A percentile compares a stretch with the other conserved stretches of the same genome.
These are phyloP conservation scores for Gymnocheta viridis DNA, from an alignment of 2,888 invertebrate species.

Conservation along the genomic window DNA sequence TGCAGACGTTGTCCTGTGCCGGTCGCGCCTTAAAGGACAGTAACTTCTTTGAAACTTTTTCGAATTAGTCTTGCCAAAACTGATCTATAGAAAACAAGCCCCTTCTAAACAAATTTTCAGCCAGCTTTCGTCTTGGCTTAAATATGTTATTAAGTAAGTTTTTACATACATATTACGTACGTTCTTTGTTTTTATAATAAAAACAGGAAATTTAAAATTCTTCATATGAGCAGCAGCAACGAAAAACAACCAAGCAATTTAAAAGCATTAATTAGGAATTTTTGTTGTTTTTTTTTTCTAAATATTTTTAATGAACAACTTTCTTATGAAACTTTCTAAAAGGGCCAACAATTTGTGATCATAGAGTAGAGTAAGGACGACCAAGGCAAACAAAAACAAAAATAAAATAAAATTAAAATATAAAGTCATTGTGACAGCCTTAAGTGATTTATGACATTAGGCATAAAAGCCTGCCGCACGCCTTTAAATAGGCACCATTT, in stretches of 20 bases:
- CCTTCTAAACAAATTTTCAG: not conserved
- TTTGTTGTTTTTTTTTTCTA: not conserved
- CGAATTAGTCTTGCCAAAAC: too few species aligned
- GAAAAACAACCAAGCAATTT: not conserved
- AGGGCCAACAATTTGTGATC: not conserved
- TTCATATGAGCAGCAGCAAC: not conserved
- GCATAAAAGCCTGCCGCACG: slow-evolving; percentile 57
- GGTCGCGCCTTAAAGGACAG: too few species aligned
- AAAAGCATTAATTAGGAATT: not conserved
- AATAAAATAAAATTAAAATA: slow-evolving; percentile 11
- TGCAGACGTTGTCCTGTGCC: too few species aligned
- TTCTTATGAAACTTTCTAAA: not conserved
- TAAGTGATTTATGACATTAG: slow-evolving; percentile 66
- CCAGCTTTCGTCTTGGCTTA: not conserved
- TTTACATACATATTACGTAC: not conserved
- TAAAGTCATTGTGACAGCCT: slow-evolving; percentile 59
- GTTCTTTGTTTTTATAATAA: not conserved
- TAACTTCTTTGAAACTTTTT: too few species aligned
- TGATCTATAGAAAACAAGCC: too few species aligned
- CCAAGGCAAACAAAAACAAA: not conserved
- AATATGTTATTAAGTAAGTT: not conserved
- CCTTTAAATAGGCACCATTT: slow-evolving; percentile 59
- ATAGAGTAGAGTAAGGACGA: not conserved
- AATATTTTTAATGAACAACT: not conserved
- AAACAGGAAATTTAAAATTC: not conserved